A percentile compares a stretch with the other conserved stretches of the same genome.
These are phyloP conservation scores for Limnephilus rhombicus DNA, from an alignment of 2,888 invertebrate genomes.

Conservation along the genomic window DNA sequence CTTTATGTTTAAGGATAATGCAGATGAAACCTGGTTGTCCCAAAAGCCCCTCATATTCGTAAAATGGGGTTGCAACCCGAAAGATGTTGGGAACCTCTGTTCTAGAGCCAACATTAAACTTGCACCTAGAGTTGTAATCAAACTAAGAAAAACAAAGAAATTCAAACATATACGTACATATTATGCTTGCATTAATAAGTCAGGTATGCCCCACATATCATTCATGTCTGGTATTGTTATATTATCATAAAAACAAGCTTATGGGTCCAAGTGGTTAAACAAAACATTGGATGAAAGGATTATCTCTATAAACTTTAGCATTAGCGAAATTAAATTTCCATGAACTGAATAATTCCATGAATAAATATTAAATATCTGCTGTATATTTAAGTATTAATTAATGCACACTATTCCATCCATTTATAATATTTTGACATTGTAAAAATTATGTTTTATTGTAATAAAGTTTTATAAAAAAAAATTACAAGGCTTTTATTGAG, in stretches of 20 bases:
- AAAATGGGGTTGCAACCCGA: too few species aligned
- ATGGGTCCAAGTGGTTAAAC: neutral
- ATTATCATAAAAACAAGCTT: too few species aligned
- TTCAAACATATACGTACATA: neutral
- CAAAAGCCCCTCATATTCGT: too few species aligned
- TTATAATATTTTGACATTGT: conserved; percentile 17
- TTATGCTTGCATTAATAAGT: neutral
- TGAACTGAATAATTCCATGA: conserved; percentile 1
- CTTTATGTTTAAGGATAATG: too few species aligned
- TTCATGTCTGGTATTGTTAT: too few species aligned
- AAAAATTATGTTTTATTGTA: conserved; percentile 12
- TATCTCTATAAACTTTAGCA: neutral
- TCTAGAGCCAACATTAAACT: neutral
- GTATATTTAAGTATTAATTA: neutral
- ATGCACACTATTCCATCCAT: conserved; percentile 2
- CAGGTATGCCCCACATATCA: too few species aligned
- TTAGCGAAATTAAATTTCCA: neutral
- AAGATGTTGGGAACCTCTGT: too few species aligned
- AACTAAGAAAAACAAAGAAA: neutral
- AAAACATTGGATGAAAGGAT: neutral
- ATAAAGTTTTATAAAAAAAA: conserved; percentile 25
- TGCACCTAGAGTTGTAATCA: neutral
- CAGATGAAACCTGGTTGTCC: too few species aligned
- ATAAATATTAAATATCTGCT: neutral
- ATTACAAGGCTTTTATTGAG: neutral